Conservation (phyloP, 1,140 invertebrate genomes). For the Brachionus rubens region DNA sequence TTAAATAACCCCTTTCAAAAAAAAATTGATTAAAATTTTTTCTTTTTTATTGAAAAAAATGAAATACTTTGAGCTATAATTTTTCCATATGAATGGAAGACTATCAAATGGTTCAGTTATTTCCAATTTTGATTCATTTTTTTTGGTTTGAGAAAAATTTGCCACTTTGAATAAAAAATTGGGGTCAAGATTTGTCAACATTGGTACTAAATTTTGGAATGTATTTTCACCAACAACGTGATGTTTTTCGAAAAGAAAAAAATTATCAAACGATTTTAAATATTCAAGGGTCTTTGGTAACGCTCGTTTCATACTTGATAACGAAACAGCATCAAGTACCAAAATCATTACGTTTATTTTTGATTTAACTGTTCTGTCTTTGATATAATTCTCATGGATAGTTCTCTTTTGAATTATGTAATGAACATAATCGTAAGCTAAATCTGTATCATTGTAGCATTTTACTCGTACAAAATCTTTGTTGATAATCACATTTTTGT, state of each 20-base stretch:
- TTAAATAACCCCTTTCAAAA: background rate
- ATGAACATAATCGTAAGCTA: constrained; percentile 40
- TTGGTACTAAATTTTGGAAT: constrained; percentile 44
- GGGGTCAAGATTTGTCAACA: background rate
- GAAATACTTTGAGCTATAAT: constrained; percentile 15
- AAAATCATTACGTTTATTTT: constrained; percentile 34
- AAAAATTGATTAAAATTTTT: too few relatives aligned
- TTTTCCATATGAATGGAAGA: constrained; percentile 32
- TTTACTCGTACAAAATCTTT: constrained; percentile 19
- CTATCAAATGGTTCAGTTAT: constrained; percentile 7
- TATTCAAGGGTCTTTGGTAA: constrained; percentile 25
- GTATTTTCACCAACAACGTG: constrained; percentile 27
- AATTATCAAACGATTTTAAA: constrained; percentile 19
- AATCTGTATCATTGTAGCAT: background rate
- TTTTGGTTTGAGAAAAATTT: background rate
- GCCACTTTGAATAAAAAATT: background rate
- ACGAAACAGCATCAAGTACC: constrained; percentile 1
- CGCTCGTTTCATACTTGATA: constrained; percentile 1
- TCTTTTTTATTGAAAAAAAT: background rate
- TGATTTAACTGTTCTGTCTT: background rate
- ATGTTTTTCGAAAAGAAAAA: constrained; percentile 22
- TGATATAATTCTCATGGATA: background rate
- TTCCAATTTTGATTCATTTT: constrained; percentile 6
- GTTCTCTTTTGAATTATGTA: background rate
- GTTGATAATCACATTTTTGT: background rate